Percentiles rank a stretch among this genome's conserved stretches.
Conservation (phyloP, 2,888 invertebrate genomes). For the Microplitis manilae region DNA sequence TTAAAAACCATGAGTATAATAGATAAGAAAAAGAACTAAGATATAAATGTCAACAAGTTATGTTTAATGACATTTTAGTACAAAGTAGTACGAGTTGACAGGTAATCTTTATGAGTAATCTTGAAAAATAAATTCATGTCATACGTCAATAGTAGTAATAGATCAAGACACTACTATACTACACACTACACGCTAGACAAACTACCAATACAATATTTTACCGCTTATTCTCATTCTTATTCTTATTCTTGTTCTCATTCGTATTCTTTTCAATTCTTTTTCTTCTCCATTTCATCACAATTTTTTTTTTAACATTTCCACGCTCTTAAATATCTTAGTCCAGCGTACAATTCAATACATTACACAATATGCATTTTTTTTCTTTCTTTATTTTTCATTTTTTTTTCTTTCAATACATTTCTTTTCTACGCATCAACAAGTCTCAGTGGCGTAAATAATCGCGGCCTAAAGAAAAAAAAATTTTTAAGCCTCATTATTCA, state of each 20-base stretch:
- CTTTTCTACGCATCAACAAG: conserved; percentile 24
- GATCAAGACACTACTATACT: conserved; percentile 1
- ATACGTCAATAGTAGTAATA: conserved; percentile 1
- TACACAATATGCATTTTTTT: conserved; percentile 13
- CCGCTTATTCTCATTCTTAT: background rate
- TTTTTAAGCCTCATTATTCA: background rate
- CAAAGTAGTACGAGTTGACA: background rate
- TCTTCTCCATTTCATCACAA: background rate
- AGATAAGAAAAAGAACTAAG: background rate
- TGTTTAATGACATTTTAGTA: background rate
- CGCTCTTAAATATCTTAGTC: background rate
- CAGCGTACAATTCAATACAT: background rate
- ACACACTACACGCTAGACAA: background rate
- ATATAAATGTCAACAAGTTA: background rate
- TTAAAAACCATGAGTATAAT: conserved; percentile 46
- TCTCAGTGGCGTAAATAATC: conserved; percentile 58
- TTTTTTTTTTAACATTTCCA: background rate
- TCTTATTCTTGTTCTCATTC: background rate
- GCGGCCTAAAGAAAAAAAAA: conserved; percentile 28
- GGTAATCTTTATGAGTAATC: background rate
- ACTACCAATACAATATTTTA: background rate
- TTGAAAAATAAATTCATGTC: background rate
- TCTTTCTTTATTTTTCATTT: conserved; percentile 16
- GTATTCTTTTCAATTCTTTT: background rate
- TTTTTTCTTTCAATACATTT: conserved; percentile 16